Conservation (phyloP, 2,888 invertebrate species). For the Polia nebulosa region DNA sequence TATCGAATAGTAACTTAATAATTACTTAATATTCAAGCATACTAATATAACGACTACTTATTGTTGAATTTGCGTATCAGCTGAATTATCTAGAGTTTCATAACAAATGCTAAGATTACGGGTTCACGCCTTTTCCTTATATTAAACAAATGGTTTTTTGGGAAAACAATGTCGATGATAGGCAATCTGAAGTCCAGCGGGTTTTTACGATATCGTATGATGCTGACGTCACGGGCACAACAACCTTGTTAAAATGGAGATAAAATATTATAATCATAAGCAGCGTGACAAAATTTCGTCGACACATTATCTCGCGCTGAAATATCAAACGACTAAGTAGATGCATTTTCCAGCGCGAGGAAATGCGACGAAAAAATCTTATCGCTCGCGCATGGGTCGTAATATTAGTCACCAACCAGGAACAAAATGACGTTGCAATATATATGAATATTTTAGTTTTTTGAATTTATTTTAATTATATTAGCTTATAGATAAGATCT, state of each 20-base stretch:
- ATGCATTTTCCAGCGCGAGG: not conserved
- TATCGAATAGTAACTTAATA: not conserved
- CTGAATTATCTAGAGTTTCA: conserved; percentile 44
- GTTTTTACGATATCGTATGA: conserved; percentile 50
- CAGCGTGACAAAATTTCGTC: conserved; percentile 1
- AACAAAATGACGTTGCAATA: conserved; percentile 41
- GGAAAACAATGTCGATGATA: conserved; percentile 40
- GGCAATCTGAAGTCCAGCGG: conserved; percentile 36
- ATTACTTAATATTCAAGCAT: not conserved
- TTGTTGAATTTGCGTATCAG: conserved; percentile 33
- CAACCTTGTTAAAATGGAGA: conserved; percentile 31
- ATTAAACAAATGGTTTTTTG: conserved; percentile 41
- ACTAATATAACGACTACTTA: not conserved
- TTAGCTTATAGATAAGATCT: conserved; percentile 44
- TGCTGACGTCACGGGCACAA: conserved; percentile 53
- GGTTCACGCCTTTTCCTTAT: conserved; percentile 44
- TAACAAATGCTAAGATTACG: conserved; percentile 37
- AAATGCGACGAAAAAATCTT: not conserved
- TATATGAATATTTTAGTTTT: conserved; percentile 47
- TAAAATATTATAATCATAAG: not conserved
- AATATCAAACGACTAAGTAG: not conserved
- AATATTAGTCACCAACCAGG: conserved; percentile 32
- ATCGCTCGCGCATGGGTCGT: not conserved
- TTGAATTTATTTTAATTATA: conserved; percentile 45
- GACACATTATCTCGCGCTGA: conserved; percentile 1